A percentile compares a stretch with the other conserved stretches of the same genome.
Conservation (phyloP, 2,113 vertebrate species). For the Lepus timidus region DNA sequence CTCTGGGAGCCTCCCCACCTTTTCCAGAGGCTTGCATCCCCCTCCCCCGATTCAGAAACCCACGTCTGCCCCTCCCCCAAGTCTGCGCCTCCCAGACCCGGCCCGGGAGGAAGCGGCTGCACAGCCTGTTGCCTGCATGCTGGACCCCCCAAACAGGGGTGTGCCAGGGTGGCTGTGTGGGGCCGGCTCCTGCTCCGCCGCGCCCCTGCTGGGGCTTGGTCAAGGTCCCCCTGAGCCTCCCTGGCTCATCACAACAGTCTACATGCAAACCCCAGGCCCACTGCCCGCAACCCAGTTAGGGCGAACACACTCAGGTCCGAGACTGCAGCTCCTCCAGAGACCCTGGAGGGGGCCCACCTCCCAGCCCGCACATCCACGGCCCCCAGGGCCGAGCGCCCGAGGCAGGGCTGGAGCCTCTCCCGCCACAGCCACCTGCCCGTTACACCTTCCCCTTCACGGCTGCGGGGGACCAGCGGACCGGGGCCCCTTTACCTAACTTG, state of each 20-base stretch:
- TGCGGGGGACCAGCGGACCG: background rate
- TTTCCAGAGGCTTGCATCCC: background rate
- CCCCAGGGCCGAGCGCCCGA: background rate
- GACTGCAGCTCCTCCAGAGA: background rate
- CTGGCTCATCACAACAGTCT: background rate
- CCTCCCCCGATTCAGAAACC: background rate
- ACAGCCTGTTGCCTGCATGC: fast-evolving
- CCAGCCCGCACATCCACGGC: background rate
- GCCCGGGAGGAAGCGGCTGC: no score
- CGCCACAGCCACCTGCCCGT: background rate
- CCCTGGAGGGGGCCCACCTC: no score
- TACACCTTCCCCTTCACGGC: background rate
- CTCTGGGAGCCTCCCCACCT: background rate
- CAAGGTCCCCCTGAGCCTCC: background rate
- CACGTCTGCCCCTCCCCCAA: background rate
- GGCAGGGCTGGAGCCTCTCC: background rate
- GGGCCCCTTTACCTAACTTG: background rate
- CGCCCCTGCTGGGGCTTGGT: fast-evolving
- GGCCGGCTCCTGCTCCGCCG: fast-evolving
- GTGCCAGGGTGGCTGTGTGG: background rate
- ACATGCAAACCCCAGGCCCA: background rate
- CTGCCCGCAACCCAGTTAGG: background rate
- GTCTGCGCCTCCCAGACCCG: background rate
- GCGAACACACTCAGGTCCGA: background rate
- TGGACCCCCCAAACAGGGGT: background rate